Evolutionary conservation across 2,113 vertebrate species (phyloP).

Genomic region (Gallinago jamesoni): DNA sequence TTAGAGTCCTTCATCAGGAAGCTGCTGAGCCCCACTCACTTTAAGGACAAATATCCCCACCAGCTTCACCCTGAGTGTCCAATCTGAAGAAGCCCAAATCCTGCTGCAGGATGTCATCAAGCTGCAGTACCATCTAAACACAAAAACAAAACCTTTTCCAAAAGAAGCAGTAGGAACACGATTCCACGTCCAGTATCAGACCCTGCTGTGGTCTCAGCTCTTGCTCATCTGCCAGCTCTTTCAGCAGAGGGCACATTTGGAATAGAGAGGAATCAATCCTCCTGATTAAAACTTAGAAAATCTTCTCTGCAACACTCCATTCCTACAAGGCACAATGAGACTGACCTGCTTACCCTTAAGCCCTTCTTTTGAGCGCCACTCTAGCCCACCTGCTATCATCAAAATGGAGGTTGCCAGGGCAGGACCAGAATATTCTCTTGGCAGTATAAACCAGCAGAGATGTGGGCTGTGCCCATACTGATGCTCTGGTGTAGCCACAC

Average conservation of each 20-base stretch:
- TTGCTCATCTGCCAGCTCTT: not conserved
- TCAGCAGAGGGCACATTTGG: not conserved
- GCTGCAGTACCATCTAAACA: fast-evolving
- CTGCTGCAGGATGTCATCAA: not conserved
- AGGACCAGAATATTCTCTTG: not conserved
- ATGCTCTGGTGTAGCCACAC: not conserved
- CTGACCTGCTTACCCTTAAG: not conserved
- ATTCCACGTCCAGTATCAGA: not conserved
- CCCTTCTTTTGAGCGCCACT: not conserved
- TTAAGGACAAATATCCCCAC: not conserved
- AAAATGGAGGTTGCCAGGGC: not conserved
- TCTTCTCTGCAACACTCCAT: not conserved
- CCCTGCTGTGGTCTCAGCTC: not conserved
- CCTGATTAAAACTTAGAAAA: not conserved
- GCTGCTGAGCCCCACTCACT: not conserved
- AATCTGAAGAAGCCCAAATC: not conserved
- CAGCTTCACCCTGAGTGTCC: not conserved
- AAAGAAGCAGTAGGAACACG: not conserved
- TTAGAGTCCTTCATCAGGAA: not conserved
- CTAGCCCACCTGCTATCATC: not conserved
- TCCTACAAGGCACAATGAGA: not conserved
- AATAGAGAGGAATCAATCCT: not conserved
- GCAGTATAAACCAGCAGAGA: not conserved
- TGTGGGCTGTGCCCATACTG: not conserved
- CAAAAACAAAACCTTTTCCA: not conserved